A percentile compares a stretch with the other conserved stretches of the same genome.
These are phyloP conservation scores for Tiliacea aurago DNA, from an alignment of 2,888 invertebrate species.

Conservation along the genomic window DNA sequence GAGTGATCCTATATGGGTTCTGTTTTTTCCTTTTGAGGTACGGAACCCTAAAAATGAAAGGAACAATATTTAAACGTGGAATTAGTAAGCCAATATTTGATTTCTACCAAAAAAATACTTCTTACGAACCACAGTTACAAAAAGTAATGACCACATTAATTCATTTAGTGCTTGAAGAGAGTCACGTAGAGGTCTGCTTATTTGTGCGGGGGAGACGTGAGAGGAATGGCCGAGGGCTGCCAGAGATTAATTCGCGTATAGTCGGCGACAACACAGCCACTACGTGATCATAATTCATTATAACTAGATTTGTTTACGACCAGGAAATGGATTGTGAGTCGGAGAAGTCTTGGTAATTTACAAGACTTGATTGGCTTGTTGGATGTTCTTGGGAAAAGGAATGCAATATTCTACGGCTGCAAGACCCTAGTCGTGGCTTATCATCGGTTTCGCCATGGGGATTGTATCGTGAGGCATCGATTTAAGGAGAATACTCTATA, in stretches of 20 bases:
- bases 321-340: constrained; percentile 16
- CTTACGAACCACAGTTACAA: constrained; percentile 2
- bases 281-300: constrained; percentile 66
- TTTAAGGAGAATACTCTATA: too few relatives aligned
- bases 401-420: too few relatives aligned
- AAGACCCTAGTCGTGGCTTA: not conserved
- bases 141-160: constrained; percentile 52
- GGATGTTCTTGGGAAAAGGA: not conserved
- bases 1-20: too few relatives aligned
- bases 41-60: too few relatives aligned
- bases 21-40: too few relatives aligned
- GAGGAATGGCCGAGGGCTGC: constrained; percentile 39
- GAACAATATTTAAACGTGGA: not conserved
- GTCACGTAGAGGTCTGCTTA: constrained; percentile 63
- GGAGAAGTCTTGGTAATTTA: constrained; percentile 24
- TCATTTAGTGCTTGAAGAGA: constrained; percentile 52
- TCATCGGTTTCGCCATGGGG: not conserved
- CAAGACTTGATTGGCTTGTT: constrained; percentile 3
- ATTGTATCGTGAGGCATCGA: too few relatives aligned
- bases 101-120: not conserved
- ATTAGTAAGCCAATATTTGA: not conserved
- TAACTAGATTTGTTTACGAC: constrained; percentile 63
- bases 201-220: constrained; percentile 64
- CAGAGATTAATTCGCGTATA: constrained; percentile 66
- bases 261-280: constrained; percentile 60